Evolutionary conservation across 1,140 invertebrate genomes (phyloP), one percentile per base, ranked within the genome.

Genomic region (Drosophila hydei): DNA sequence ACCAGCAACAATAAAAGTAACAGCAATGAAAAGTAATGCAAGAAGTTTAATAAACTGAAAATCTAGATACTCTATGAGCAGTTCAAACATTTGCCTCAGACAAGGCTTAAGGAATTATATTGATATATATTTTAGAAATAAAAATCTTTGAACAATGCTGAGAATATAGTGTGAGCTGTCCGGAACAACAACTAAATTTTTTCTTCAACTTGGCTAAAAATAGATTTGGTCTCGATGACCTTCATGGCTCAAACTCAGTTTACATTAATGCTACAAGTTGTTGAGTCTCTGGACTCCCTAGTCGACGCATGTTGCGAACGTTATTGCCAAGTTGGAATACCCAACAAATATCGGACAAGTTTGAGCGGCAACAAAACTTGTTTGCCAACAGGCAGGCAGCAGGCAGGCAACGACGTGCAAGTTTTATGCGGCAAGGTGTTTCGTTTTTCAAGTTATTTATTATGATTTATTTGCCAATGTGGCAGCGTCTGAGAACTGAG

Each of bases 381-480:
- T 65, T 71, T 64, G 51, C 52, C 33, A 64, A 61, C 42, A 19
- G 42, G 42, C 52, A 47, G 27, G 60, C 43, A 55, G 38, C 65
- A 18, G 61, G 58, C 43, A 40, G 42, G 51, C 70, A 74, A 67
- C 71, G 40, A 81, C 83, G 83, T 81, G 63, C 67, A 88, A 88
- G 78, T 88, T 88, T 88, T 89, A 75, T 88, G 83, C 69, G 83
- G 63, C 74, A 89, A 89, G 84, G 84, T 88, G 84, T 88, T 89
- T 89, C 79, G 79, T 80, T 88, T 85, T 85, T 88, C 85, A 88
- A 88, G 84, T 88, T 88, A 88, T 88, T 88, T 88, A 88, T 88
- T 88, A 88, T 88, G 84, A 88, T 88, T 88, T 88, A 88, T 88
- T 88, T 88, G 84, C 84, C 81, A 89, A 89, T 89, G 84, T 89